Conservation (phyloP, 2,797 vertebrate genomes). For the Agapornis canus region DNA sequence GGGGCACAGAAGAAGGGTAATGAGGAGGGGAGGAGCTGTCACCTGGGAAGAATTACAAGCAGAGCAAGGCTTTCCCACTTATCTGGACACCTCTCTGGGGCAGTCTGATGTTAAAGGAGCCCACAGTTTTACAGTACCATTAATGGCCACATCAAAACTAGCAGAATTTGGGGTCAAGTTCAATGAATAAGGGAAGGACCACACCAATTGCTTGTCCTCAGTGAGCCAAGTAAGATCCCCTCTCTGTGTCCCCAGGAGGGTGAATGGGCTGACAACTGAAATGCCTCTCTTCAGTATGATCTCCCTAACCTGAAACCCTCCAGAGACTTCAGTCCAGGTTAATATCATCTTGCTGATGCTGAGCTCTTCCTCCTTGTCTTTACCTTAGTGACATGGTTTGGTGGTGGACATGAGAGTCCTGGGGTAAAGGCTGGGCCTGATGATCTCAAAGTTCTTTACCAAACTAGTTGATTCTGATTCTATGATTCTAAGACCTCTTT, state of each 20-base stretch:
- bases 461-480: neutral
- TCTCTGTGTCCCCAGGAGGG: fast-evolving
- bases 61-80: neutral
- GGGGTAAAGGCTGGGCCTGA: neutral
- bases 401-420: neutral
- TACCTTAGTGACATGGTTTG: neutral
- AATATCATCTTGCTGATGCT: neutral
- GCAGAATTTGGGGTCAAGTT: neutral
- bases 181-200: neutral
- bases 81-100: neutral
- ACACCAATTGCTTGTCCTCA: fast-evolving
- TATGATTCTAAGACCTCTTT: neutral
- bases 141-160: neutral
- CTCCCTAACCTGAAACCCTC: neutral
- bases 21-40: neutral
- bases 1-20: neutral
- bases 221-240: neutral
- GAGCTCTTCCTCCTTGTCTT: neutral
- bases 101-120: neutral
- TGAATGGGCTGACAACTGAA: neutral
- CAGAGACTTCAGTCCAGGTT: neutral
- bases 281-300: neutral
- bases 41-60: neutral
- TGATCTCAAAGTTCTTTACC: neutral
- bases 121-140: neutral